A percentile compares a stretch with the other conserved stretches of the same genome.
Conservation (phyloP, 2,888 invertebrate species). For the Lycocerus yunnanus region DNA sequence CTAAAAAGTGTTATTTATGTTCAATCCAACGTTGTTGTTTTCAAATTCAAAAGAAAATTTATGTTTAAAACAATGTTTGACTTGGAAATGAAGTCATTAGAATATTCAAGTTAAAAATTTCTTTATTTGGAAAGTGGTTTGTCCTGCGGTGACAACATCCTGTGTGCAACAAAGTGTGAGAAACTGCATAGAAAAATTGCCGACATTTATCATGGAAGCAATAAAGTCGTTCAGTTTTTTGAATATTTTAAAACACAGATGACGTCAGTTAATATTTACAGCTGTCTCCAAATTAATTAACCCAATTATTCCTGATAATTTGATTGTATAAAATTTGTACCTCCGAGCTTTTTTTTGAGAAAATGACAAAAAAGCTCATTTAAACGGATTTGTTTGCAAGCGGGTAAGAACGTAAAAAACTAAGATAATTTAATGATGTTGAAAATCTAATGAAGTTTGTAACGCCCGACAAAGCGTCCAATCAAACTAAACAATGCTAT, state of each 20-base stretch:
- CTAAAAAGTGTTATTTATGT: too few species aligned
- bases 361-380: background rate
- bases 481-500: slow-evolving; percentile 4
- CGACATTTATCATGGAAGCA: background rate
- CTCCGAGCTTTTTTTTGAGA: background rate
- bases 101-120: slow-evolving; percentile 1
- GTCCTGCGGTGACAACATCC: slow-evolving; percentile 10
- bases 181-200: background rate
- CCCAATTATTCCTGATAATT: background rate
- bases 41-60: background rate
- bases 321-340: background rate
- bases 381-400: background rate
- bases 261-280: background rate
- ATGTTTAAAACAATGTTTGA: slow-evolving; percentile 10
- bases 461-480: background rate
- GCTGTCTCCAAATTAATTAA: background rate
- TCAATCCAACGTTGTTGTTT: background rate
- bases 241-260: background rate
- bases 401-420: background rate
- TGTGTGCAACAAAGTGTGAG: slow-evolving; percentile 1
- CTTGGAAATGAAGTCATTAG: background rate
- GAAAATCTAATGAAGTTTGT: background rate
- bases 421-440: background rate
- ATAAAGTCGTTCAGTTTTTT: background rate
- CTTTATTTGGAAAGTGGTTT: slow-evolving; percentile 12